Evolutionary conservation across 2,888 invertebrate species (phyloP), one percentile per base, ranked within the genome.

Genomic region (Macropis europaea): DNA sequence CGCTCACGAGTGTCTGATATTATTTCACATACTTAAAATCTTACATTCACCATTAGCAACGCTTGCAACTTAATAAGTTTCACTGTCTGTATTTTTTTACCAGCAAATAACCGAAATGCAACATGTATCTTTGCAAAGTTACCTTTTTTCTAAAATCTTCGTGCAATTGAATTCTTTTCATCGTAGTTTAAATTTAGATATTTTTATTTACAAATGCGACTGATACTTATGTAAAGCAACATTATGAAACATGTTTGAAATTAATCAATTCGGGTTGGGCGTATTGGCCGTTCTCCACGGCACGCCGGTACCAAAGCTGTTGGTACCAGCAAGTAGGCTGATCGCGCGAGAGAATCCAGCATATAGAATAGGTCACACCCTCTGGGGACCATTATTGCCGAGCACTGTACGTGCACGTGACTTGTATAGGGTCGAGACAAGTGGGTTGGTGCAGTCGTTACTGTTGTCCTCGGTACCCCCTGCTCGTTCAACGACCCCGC

Each of bases 401-500:
- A 64, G 69, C 72, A 69, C 69, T 74, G 76, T 78, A 83, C 81
- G 79, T 79, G 80, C 84, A 82, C 82, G 84, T 83, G 84, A 83
- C 81, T 76, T 73, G 69, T 68, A 70, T 75, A 82, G 78, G 79
- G 82, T 81, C 80, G 82, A 76, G 73, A 68, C 73, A 80, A 83
- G 82, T 82, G 79, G 74, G 81, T 82, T 74, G 75, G 73, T 77
- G 76, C 70, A 60, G 78, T 78, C 74, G 76, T 71, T 80, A 76
- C 78, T 74, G 70, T 78, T 74, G 76, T 81, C 78, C 78, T 82
- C 76, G 79, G 78, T 82, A 86, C 86, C 87, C 87, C 86, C 81
- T 82, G 84, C 82, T 80, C 87, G 87, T 87, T 87, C 87, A 87
- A 86, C 84, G 87, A 87, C 87, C 87, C 86, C 83, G 83, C 73